These are phyloP conservation scores for Chironomus striatipennis DNA, from an alignment of 1,140 invertebrate genomes.

Conservation along the genomic window DNA sequence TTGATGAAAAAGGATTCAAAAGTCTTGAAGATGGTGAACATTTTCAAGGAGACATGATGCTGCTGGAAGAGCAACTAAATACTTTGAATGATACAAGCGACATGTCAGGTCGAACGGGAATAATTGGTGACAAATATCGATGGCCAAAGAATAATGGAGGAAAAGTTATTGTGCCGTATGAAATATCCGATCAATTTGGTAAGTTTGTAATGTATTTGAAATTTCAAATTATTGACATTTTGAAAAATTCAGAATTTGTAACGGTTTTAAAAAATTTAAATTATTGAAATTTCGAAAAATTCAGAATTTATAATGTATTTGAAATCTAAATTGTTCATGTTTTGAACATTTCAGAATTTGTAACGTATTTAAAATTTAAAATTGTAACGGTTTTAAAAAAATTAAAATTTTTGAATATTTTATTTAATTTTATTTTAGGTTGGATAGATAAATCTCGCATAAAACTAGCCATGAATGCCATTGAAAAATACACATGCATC, in stretches of 20 bases:
- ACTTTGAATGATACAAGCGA: background rate
- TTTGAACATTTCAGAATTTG: too few relatives aligned
- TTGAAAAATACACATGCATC: background rate
- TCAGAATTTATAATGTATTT: too few relatives aligned
- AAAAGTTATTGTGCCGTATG: slow-evolving; percentile 29
- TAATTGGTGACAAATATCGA: slow-evolving; percentile 25
- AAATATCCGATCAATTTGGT: background rate
- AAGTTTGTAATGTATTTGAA: background rate
- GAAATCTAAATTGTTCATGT: too few relatives aligned
- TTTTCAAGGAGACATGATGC: slow-evolving; percentile 25
- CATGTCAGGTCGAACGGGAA: background rate
- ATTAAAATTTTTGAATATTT: background rate
- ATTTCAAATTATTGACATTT: background rate
- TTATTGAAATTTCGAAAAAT: too few relatives aligned
- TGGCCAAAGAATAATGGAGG: slow-evolving; percentile 29
- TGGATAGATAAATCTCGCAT: background rate
- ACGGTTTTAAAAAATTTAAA: too few relatives aligned
- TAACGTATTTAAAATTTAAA: too few relatives aligned
- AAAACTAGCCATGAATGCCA: background rate
- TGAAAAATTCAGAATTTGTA: too few relatives aligned
- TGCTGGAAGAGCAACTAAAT: background rate
- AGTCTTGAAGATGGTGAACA: too few relatives aligned
- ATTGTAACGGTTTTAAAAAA: background rate
- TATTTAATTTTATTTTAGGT: background rate
- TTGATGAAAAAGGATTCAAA: too few relatives aligned